Conservation (phyloP, 2,888 invertebrate genomes). For the Nezara viridula region DNA sequence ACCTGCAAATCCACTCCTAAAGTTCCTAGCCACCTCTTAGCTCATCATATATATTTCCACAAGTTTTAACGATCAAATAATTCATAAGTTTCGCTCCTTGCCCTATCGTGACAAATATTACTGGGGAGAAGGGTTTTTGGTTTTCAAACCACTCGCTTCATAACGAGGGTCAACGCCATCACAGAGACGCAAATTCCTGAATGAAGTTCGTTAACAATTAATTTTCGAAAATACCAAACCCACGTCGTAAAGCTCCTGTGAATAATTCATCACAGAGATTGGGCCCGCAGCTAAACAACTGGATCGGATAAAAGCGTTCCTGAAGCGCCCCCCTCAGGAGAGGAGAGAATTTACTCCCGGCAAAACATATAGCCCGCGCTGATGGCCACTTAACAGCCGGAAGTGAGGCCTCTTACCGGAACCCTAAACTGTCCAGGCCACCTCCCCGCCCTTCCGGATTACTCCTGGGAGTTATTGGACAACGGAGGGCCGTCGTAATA, state of each 20-base stretch:
- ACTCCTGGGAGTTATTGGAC: background rate
- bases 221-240: background rate
- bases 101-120: no score
- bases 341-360: background rate
- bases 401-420: slow-evolving; percentile 25
- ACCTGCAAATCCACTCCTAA: no score
- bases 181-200: background rate
- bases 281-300: background rate
- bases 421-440: background rate
- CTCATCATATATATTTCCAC: no score
- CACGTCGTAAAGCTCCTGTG: background rate
- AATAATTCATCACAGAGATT: background rate
- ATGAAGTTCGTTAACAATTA: background rate
- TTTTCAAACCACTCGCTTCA: no score
- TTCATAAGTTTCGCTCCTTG: no score
- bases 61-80: no score
- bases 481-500: background rate
- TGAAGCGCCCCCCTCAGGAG: background rate
- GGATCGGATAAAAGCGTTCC: background rate
- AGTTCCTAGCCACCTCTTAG: no score
- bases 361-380: slow-evolving; percentile 16
- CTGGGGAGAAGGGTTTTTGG: no score
- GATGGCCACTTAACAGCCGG: slow-evolving; percentile 23
- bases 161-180: background rate
- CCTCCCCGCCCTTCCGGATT: background rate